Conservation (phyloP, 2,113 vertebrate species). For the Microcebus griseorufus region DNA sequence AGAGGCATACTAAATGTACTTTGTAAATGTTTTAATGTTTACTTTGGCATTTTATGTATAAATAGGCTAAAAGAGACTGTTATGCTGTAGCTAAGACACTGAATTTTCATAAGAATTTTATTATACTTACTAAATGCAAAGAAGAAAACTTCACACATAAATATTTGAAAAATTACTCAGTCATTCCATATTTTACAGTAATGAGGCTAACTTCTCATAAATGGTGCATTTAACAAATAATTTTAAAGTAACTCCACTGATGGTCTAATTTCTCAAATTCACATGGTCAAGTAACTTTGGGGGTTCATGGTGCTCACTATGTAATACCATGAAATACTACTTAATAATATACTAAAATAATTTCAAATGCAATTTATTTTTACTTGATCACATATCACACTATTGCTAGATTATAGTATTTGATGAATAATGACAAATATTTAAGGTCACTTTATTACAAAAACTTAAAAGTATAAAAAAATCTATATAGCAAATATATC, state of each 20-base stretch:
- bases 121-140: conserved; percentile 73
- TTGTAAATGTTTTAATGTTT: conserved; percentile 83
- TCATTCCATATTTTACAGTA: conserved; percentile 31
- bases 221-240: conserved; percentile 26
- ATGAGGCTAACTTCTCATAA: conserved; percentile 44
- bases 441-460: not conserved
- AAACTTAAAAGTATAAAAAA: not conserved
- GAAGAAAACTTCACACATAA: conserved; percentile 57
- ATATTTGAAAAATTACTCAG: conserved; percentile 28
- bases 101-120: conserved; percentile 68
- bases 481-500: not conserved
- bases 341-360: not conserved
- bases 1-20: conserved; percentile 77
- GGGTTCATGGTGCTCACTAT: not conserved
- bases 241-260: conserved; percentile 67
- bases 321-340: not conserved
- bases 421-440: not conserved
- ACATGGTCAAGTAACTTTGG: not conserved
- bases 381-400: not conserved
- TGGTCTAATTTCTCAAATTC: conserved; percentile 41
- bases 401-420: not conserved
- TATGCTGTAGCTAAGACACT: conserved; percentile 42
- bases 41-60: conserved; percentile 79
- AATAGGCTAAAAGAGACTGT: conserved; percentile 73
- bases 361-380: not conserved